Conservation (phyloP, 2,113 vertebrate species). For the Steatornis caripensis region DNA sequence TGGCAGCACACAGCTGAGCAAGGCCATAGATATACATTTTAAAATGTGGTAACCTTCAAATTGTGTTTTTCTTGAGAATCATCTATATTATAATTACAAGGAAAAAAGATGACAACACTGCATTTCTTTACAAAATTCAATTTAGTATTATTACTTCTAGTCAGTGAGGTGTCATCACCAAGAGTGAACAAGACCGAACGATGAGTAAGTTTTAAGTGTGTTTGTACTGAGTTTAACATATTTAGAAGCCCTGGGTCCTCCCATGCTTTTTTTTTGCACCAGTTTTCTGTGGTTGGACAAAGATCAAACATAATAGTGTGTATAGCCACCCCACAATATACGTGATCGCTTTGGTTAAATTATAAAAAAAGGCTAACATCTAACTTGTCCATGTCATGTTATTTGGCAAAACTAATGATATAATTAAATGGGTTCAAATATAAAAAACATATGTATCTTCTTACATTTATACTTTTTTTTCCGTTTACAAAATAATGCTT, state of each 20-base stretch:
- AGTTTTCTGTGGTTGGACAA: neutral
- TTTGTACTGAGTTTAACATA: neutral
- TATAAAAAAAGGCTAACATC: slow-evolving; percentile 19
- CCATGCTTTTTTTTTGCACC: neutral
- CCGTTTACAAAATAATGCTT: neutral
- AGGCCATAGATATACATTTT: neutral
- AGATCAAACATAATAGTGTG: neutral
- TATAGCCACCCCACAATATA: neutral
- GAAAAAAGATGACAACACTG: neutral
- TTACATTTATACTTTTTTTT: neutral
- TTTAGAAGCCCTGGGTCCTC: neutral
- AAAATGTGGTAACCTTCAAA: neutral
- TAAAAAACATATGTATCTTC: slow-evolving; percentile 13
- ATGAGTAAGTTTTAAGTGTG: neutral
- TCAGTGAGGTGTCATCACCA: neutral
- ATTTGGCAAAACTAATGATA: slow-evolving; percentile 33
- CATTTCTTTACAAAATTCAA: neutral
- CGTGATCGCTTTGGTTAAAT: neutral
- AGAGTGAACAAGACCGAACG: neutral
- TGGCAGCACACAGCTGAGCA: neutral
- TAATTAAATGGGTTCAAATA: slow-evolving; percentile 19
- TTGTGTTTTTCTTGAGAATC: neutral
- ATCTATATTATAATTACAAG: neutral
- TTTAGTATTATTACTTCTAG: neutral
- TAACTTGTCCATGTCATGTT: slow-evolving; percentile 35